phyloP scores from a whole-genome alignment of 2,888 invertebrate species.

The Torymus aiolomorphi region DNA sequence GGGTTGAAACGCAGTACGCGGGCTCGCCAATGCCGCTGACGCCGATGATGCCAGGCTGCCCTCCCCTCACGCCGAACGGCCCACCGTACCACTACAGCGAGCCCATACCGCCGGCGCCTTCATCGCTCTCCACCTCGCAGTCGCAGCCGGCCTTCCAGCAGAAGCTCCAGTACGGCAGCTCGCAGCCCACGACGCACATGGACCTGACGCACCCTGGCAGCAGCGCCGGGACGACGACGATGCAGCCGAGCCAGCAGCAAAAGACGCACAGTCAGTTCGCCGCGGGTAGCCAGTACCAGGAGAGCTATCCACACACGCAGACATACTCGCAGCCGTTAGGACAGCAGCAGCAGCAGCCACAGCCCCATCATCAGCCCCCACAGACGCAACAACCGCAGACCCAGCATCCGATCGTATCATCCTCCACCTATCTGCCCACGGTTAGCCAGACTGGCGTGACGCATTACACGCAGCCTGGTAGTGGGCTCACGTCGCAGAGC shows the following conservation, averaged over 20 bases:
- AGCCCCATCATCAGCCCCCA: slow-evolving; percentile 12
- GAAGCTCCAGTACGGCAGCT: slow-evolving; percentile 61
- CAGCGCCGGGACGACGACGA: slow-evolving; percentile 64
- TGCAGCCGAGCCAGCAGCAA: slow-evolving; percentile 70
- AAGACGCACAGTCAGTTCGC: slow-evolving; percentile 53
- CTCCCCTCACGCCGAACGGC: slow-evolving; percentile 73
- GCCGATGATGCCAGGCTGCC: slow-evolving; percentile 74
- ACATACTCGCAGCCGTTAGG: slow-evolving; percentile 73
- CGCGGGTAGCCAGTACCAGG: slow-evolving; percentile 73
- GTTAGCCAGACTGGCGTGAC: slow-evolving; percentile 71
- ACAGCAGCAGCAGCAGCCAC: slow-evolving; percentile 52
- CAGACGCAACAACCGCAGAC: slow-evolving; percentile 5
- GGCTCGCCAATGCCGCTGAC: slow-evolving; percentile 74
- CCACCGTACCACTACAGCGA: slow-evolving; percentile 79
- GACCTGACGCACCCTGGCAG: too few relatives aligned
- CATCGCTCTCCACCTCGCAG: slow-evolving; percentile 70
- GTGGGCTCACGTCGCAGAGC: slow-evolving; percentile 52
- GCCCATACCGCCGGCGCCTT: slow-evolving; percentile 77
- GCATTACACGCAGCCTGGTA: slow-evolving; percentile 67
- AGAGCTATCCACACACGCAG: slow-evolving; percentile 76
- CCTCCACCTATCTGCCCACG: slow-evolving; percentile 67
- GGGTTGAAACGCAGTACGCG: slow-evolving; percentile 65
- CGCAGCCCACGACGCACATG: slow-evolving; percentile 67
- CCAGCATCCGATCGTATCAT: slow-evolving; percentile 67
- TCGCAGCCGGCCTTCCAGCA: slow-evolving; percentile 74